Evolutionary conservation across 2,888 invertebrate species (phyloP).

Genomic region (Rhaphigaster nebulosa): DNA sequence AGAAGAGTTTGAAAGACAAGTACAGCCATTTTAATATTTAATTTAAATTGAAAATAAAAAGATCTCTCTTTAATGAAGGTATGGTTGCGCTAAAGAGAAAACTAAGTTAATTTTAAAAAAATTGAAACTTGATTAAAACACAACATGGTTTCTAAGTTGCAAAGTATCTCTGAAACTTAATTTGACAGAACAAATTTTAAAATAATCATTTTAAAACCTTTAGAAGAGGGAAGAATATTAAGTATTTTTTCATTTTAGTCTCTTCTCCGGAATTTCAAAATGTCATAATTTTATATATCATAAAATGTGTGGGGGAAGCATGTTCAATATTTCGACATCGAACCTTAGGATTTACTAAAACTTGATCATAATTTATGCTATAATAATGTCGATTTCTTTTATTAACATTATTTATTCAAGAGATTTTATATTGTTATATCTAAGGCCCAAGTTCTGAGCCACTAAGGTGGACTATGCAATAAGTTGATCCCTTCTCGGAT

Average conservation of each 20-base stretch:
- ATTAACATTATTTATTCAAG: neutral
- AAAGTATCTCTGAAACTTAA: neutral
- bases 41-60: neutral
- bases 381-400: neutral
- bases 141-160: neutral
- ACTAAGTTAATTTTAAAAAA: neutral
- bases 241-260: neutral
- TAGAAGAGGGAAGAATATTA: neutral
- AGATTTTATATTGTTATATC: neutral
- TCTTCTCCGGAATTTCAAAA: neutral
- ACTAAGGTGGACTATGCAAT: neutral
- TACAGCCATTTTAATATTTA: neutral
- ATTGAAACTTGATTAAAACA: constrained; percentile 9
- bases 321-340: too few species aligned
- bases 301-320: too few species aligned
- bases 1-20: neutral
- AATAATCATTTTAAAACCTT: neutral
- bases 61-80: neutral
- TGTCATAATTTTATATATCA: neutral
- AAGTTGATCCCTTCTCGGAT: neutral
- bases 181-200: neutral
- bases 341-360: too few species aligned
- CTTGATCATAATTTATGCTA: neutral
- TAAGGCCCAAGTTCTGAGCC: neutral
- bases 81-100: neutral